Percentiles rank a stretch among this genome's conserved stretches.
Conservation (phyloP, 2,797 vertebrate species). For the Acomys russatus region DNA sequence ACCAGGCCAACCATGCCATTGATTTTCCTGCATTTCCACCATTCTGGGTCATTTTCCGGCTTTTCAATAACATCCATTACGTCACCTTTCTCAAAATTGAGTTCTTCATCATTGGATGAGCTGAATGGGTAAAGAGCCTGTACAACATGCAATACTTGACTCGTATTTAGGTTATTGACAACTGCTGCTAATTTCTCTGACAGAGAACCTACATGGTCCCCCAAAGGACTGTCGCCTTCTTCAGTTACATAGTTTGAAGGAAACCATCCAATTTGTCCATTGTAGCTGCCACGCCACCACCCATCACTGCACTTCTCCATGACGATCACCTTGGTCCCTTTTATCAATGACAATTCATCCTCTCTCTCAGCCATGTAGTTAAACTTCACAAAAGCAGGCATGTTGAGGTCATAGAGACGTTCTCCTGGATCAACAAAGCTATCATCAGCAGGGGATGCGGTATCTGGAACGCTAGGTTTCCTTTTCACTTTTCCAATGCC, state of each 20-base stretch:
- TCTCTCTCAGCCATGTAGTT: slow-evolving; percentile 95
- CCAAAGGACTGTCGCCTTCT: slow-evolving; percentile 92
- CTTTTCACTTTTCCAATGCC: slow-evolving; percentile 96
- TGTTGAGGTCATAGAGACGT: slow-evolving; percentile 94
- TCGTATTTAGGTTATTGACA: slow-evolving; percentile 92
- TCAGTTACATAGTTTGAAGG: slow-evolving; percentile 97
- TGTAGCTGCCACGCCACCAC: slow-evolving; percentile 96
- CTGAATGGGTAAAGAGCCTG: slow-evolving; percentile 96
- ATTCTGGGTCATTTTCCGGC: slow-evolving; percentile 96
- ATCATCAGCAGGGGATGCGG: slow-evolving; percentile 93
- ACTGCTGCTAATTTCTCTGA: slow-evolving; percentile 94
- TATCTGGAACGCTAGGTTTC: slow-evolving; percentile 93
- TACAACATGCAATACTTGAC: slow-evolving; percentile 93
- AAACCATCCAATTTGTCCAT: slow-evolving; percentile 94
- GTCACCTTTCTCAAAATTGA: slow-evolving; percentile 96
- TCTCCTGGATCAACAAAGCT: slow-evolving; percentile 92
- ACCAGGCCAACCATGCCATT: slow-evolving; percentile 95
- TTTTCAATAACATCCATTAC: slow-evolving; percentile 97
- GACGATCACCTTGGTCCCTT: slow-evolving; percentile 95
- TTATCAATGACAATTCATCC: slow-evolving; percentile 95
- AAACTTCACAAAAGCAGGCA: slow-evolving; percentile 95
- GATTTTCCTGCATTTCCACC: slow-evolving; percentile 96
- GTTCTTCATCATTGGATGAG: slow-evolving; percentile 95
- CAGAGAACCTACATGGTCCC: slow-evolving; percentile 92
- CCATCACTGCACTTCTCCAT: slow-evolving; percentile 98